Evolutionary conservation across 2,888 invertebrate species (phyloP), one percentile per base, ranked within the genome.

Genomic region (Rhopalosiphum nymphaeae): DNA sequence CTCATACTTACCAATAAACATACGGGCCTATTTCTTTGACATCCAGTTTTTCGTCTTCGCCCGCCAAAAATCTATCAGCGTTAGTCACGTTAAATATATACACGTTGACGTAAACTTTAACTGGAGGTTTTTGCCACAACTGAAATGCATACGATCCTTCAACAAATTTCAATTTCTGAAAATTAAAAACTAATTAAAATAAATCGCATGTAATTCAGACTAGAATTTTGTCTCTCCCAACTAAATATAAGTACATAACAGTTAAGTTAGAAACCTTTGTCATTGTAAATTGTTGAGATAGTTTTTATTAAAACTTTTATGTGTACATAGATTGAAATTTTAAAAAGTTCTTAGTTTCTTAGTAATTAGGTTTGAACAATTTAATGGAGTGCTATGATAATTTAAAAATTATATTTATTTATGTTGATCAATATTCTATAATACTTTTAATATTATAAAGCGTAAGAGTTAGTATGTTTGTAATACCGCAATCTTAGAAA

Each of bases 81-180:
- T 98, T 98, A 26, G 98, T 98, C 91, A 98, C 96, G 95, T 98
- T 98, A 96, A 98, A 98, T 94, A 98, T 96, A 95, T 97, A 98
- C 0, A 97, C 96, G 67, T 97, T 97, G 11, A 98, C 95, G 95
- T 96, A 97, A 0, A 98, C 96, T 1, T 97, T 97, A 57, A 97
- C 96, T 0, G 97, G 97, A 36, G 98, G 98, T 5, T 96, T 96
- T 93, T 96, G 95, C 97, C 98, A 97, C n/a, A 97, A 95, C 7
- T 96, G 96, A 95, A 96, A 97, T 1, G 97, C 95, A n/a, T 97
- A 95, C 0, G 97, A 97, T 11, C 97, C 97, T 3, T 97, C 96
- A 56, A 96, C 95, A 95, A 97, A 95, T 78, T 96, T 95, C 57
- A 96, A 94, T 95, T 96, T 96, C 97, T 97, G 96, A 57, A 95